These are phyloP conservation scores for Scopus umbretta DNA, from an alignment of 2,113 vertebrate species.

Conservation along the genomic window DNA sequence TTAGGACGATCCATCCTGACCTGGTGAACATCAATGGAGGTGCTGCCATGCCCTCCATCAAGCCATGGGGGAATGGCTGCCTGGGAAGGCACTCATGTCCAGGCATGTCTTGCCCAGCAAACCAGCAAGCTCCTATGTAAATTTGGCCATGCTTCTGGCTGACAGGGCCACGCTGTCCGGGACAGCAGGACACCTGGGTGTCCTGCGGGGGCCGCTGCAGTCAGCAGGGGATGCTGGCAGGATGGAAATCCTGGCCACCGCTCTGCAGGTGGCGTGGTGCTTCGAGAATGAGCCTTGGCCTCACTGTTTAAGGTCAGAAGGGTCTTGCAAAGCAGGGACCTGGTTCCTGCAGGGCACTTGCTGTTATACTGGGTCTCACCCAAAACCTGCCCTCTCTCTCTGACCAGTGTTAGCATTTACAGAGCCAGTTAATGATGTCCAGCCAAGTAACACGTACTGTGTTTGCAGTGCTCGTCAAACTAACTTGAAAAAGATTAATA, in stretches of 20 bases:
- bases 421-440: not conserved
- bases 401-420: not conserved
- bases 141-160: not conserved
- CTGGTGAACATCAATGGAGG: accelerated
- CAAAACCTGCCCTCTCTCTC: not conserved
- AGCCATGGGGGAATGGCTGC: not conserved
- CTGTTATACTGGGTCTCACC: accelerated
- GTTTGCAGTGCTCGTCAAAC: not conserved
- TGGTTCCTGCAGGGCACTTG: accelerated
- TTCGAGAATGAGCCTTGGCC: not conserved
- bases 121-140: not conserved
- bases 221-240: not conserved
- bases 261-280: not conserved
- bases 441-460: not conserved
- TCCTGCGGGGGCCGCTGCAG: accelerated
- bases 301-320: not conserved
- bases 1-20: not conserved
- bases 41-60: not conserved
- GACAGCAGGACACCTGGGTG: accelerated
- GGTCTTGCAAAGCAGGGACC: not conserved
- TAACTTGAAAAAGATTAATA: not conserved
- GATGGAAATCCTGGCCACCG: not conserved
- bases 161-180: accelerated
- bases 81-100: accelerated
- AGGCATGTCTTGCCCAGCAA: not conserved